These are phyloP conservation scores for Martes martes DNA, from an alignment of 2,113 vertebrate genomes.

Conservation along the genomic window DNA sequence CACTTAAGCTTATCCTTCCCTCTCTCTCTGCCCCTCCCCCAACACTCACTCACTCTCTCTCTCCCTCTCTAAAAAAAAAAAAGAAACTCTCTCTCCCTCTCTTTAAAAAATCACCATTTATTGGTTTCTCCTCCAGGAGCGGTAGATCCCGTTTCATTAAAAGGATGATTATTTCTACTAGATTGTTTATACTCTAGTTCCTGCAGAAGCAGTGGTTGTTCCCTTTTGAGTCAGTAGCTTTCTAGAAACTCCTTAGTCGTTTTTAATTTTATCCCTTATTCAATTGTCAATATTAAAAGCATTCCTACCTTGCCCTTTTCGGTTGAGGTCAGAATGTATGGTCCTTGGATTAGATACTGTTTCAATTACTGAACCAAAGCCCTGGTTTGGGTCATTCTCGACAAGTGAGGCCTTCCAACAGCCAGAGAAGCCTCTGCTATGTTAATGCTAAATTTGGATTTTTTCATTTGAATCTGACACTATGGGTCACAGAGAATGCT, in stretches of 20 bases:
- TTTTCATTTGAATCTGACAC: background rate
- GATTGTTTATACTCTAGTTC: background rate
- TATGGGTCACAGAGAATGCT: background rate
- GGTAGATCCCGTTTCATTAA: background rate
- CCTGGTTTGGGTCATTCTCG: background rate
- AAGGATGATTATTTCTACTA: background rate
- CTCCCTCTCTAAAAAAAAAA: background rate
- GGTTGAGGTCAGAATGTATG: background rate
- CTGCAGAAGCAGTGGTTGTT: background rate
- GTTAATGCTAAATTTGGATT: background rate
- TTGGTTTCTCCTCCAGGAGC: background rate
- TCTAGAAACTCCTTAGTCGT: background rate
- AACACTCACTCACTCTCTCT: background rate
- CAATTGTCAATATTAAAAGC: background rate
- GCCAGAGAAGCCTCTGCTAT: background rate
- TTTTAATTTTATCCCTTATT: background rate
- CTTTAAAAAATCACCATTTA: background rate
- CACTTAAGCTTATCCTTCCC: background rate
- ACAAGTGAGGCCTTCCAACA: background rate
- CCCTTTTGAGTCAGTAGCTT: background rate
- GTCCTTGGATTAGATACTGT: background rate
- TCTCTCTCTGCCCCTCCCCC: background rate
- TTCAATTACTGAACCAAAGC: background rate
- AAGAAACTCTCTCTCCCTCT: background rate
- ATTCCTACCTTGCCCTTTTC: background rate